Conservation (phyloP, 2,888 invertebrate species). For the Epiblema foenella region DNA sequence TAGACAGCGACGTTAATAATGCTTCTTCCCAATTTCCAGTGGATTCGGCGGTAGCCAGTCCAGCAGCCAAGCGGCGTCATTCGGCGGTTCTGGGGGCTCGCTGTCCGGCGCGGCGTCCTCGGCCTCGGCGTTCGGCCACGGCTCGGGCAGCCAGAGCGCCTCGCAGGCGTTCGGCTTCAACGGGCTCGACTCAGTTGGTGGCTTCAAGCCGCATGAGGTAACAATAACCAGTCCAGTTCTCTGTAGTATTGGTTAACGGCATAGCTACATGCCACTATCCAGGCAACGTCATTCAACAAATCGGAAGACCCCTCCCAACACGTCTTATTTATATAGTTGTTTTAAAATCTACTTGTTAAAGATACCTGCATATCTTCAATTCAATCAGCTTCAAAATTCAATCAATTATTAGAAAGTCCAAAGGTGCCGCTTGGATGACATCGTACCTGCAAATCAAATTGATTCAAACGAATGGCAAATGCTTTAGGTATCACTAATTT, state of each 20-base stretch:
- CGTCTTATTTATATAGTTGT: too few species aligned
- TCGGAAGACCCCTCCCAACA: too few species aligned
- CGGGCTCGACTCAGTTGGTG: slow-evolving; percentile 71
- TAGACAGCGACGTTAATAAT: background rate
- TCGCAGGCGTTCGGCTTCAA: slow-evolving; percentile 78
- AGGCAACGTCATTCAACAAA: too few species aligned
- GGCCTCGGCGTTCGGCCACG: slow-evolving; percentile 64
- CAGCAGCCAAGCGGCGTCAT: slow-evolving; percentile 78
- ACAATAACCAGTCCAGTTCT: slow-evolving; percentile 34
- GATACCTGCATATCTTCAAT: too few species aligned
- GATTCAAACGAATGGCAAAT: background rate
- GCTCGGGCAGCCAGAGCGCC: slow-evolving; percentile 71
- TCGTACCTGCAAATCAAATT: too few species aligned
- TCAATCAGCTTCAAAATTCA: too few species aligned
- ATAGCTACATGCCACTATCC: too few species aligned
- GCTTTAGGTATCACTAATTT: background rate
- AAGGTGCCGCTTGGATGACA: too few species aligned
- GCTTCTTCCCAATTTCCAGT: slow-evolving; percentile 57
- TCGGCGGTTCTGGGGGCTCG: slow-evolving; percentile 63
- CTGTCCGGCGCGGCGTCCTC: slow-evolving; percentile 71
- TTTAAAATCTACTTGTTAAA: too few species aligned
- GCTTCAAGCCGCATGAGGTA: slow-evolving; percentile 69
- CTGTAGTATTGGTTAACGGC: too few species aligned
- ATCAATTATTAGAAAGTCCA: too few species aligned
- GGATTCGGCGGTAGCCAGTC: slow-evolving; percentile 79